Base-by-base conservation (phyloP, 2,797 vertebrate species). In the Perdix hodgsoniae region DNA sequence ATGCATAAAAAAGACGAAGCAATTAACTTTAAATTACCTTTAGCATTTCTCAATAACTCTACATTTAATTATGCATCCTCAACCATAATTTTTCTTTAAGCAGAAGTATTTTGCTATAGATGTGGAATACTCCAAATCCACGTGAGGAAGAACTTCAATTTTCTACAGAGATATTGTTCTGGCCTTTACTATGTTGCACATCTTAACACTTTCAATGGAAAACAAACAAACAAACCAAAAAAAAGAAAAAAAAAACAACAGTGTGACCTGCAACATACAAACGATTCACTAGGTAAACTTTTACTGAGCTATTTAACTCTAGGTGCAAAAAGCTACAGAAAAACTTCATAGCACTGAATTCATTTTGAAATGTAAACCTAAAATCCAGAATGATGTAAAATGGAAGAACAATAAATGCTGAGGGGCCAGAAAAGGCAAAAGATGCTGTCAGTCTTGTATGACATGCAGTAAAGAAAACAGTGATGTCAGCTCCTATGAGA, bases 401-500 rank as follows among this genome's bases (percentile, higher is more conserved):
- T 42, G 82, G 49, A 83, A 86, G 37, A 23, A 69, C 31, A 27
- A 86, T 67, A 90, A 92, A 76, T 79, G 80, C 65, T 79, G 54
- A 78, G 21, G 11, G 35, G 18, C 9, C 40, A 86, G 77, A 93
- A 91, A 88, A 82, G 44, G 54, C 3, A 1, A 75, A 88, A 86
- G 64, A 59, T 42, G 21, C 35, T 88, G 81, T 75, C 77, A 91
- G 63, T 49, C 67, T 93, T 4, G 0, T 47, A 66, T 3, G 44
- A 90, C 37, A 71, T 9, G 15, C 57, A 79, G n/a, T 14, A 18
- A 6, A 73, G 39, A 73, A 88, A 86, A 81, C 19, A 88, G 47
- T 57, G 77, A 79, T 75, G 65, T 87, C 75, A 66, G 87, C 49
- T 94, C 79, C 84, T 65, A 2, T 39, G 59, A 86, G 77, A 84